Percentiles rank a stretch among this genome's conserved stretches.
Evolutionary conservation across 2,113 vertebrate genomes (phyloP).

Genomic region (Hippocampus guttulatus): DNA sequence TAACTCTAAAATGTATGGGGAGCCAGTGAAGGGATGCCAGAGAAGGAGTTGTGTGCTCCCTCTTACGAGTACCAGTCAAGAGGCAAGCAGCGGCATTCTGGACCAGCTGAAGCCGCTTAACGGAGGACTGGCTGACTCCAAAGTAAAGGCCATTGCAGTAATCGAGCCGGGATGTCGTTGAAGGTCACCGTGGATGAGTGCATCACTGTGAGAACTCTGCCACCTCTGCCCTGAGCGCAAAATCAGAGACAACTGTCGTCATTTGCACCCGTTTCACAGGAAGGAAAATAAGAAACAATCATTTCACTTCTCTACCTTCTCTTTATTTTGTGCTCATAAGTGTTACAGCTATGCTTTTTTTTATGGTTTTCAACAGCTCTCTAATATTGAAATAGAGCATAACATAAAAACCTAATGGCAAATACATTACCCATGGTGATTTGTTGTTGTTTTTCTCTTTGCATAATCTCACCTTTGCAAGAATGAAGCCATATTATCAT

Average conservation of each 20-base stretch:
- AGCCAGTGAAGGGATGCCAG: too few relatives aligned
- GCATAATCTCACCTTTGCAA: background rate
- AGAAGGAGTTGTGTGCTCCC: too few relatives aligned
- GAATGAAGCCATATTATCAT: background rate
- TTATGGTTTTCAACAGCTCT: background rate
- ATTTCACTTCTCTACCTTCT: background rate
- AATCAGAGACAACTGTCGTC: slow-evolving; percentile 22
- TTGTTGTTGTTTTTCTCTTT: background rate
- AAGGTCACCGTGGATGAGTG: background rate
- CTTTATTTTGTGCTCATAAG: background rate
- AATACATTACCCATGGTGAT: background rate
- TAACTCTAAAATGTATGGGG: too few relatives aligned
- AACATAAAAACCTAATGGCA: background rate
- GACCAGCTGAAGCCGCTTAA: too few relatives aligned
- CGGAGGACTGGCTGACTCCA: too few relatives aligned
- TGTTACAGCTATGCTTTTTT: background rate
- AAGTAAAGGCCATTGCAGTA: too few relatives aligned
- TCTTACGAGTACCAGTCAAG: too few relatives aligned
- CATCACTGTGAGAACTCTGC: slow-evolving; percentile 45
- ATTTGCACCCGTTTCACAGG: background rate
- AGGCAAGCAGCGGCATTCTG: too few relatives aligned
- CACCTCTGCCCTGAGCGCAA: slow-evolving; percentile 47
- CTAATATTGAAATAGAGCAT: background rate
- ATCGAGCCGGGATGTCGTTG: too few relatives aligned
- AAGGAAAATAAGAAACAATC: background rate